A percentile compares a stretch with the other conserved stretches of the same genome.
Evolutionary conservation across 35 echinoderm and acorn worm genomes (phyloP).

Genomic region (Eucidaris tribuloides): DNA sequence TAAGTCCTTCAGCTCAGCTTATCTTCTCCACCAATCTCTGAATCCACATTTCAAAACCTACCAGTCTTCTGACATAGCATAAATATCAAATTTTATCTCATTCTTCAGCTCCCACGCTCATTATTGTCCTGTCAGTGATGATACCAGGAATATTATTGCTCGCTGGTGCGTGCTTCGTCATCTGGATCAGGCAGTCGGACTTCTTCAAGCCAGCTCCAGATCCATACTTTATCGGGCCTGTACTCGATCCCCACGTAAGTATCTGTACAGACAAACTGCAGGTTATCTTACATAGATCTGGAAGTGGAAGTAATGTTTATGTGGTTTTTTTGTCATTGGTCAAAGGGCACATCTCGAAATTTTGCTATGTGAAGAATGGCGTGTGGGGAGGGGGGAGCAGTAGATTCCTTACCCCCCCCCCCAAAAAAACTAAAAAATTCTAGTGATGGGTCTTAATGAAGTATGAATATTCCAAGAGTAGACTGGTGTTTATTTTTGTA

Average conservation of each 20-base stretch:
- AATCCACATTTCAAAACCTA: no score
- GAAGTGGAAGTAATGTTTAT: no score
- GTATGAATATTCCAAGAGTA: no score
- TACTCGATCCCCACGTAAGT: conserved; percentile 2
- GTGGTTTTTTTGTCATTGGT: no score
- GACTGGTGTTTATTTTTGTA: no score
- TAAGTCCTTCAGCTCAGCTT: neutral
- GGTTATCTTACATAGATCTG: neutral
- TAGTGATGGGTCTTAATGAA: neutral
- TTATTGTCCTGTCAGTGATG: neutral
- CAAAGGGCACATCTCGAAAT: no score
- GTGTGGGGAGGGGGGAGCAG: no score
- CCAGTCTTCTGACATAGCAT: no score
- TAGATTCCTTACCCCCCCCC: no score
- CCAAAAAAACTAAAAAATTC: neutral
- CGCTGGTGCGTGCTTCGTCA: neutral
- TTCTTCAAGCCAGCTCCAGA: conserved; percentile 23
- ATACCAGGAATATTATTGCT: neutral
- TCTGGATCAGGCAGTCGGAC: conserved; percentile 11
- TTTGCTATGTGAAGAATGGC: neutral
- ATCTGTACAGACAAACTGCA: neutral
- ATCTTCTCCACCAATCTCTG: no score
- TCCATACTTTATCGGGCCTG: conserved; percentile 23
- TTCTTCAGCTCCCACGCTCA: neutral
- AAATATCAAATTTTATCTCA: neutral